These are phyloP conservation scores for Drosophila falleni DNA, from an alignment of 2,888 invertebrate species.

Conservation along the genomic window DNA sequence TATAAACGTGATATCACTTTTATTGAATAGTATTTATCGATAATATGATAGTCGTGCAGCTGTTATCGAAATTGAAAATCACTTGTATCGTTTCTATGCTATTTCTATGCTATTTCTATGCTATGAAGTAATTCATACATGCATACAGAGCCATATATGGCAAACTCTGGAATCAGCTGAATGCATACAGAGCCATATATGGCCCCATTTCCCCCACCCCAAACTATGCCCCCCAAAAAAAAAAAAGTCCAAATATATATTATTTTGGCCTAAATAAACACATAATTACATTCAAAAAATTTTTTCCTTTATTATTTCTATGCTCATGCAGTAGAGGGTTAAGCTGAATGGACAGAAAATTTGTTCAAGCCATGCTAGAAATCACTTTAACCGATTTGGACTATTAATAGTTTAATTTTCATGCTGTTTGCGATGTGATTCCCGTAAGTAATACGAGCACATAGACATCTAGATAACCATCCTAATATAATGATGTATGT, in stretches of 20 bases:
- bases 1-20: not conserved
- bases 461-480: conserved; percentile 32
- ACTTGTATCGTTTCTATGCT: not conserved
- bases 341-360: not conserved
- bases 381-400: not conserved
- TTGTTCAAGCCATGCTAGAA: not conserved
- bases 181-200: no score
- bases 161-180: no score
- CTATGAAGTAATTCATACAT: no score
- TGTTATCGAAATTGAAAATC: not conserved
- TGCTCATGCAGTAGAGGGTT: no score
- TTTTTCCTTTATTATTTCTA: no score
- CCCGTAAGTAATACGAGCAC: conserved; percentile 5
- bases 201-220: no score
- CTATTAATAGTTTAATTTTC: not conserved
- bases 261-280: no score
- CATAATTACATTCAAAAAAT: no score
- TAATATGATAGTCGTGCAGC: not conserved
- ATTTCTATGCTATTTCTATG: no score
- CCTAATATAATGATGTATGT: not conserved
- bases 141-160: no score
- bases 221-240: no score
- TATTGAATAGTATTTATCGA: not conserved
- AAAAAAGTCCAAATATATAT: no score
- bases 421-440: conserved; percentile 24